phyloP scores from a whole-genome alignment of 2,113 vertebrate species.

The Bubalus kerabau region DNA sequence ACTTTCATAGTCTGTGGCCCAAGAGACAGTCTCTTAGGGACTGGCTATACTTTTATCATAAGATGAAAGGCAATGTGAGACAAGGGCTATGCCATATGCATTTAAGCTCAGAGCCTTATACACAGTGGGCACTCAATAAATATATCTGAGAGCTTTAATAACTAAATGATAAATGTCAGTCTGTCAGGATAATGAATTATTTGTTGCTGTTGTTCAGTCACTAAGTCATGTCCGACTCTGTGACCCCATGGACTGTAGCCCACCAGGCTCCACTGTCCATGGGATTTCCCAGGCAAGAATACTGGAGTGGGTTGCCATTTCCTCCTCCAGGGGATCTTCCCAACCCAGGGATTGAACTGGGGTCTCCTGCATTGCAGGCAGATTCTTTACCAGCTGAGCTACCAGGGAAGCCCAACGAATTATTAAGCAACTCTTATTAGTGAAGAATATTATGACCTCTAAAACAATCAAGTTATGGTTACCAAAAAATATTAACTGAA shows the following conservation, averaged over 20 bases:
- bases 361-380: neutral
- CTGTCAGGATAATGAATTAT: conserved; percentile 32
- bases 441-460: conserved; percentile 7
- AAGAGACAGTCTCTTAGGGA: neutral
- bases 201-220: neutral
- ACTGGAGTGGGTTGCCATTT: neutral
- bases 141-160: conserved; percentile 2
- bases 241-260: neutral
- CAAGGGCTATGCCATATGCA: neutral
- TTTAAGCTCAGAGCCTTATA: neutral
- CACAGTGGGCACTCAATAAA: neutral
- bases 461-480: neutral
- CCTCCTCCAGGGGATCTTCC: neutral
- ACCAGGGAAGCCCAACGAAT: neutral
- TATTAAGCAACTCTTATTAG: conserved; percentile 37
- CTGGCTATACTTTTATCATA: neutral
- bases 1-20: neutral
- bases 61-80: neutral
- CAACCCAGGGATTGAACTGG: neutral
- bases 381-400: neutral
- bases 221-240: neutral
- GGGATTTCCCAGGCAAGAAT: neutral
- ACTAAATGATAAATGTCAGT: conserved; percentile 1
- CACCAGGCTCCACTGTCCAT: neutral
- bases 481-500: conserved; percentile 21